phyloP scores from a whole-genome alignment of 2,113 vertebrate species.

The Acrocephalus arundinaceus region DNA sequence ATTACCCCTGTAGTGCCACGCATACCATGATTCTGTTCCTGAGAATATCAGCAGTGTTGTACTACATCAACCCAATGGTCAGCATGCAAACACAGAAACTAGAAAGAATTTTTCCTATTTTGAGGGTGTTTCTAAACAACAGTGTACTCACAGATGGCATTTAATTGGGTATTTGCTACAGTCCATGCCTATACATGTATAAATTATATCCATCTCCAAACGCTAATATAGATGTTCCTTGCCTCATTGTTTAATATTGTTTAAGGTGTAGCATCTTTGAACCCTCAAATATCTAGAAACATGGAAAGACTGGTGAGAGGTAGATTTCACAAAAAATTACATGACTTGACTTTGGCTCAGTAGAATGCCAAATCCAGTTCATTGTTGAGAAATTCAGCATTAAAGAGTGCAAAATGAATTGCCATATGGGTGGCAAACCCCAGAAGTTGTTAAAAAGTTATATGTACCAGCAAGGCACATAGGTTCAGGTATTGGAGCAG shows the following conservation, averaged over 20 bases:
- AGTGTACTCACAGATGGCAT: rapidly evolving
- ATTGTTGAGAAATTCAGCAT: background rate
- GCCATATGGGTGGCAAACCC: background rate
- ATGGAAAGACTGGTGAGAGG: background rate
- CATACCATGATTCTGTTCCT: background rate
- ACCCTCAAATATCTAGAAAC: background rate
- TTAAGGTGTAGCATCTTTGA: background rate
- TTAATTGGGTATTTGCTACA: background rate
- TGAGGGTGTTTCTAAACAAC: background rate
- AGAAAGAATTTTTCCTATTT: background rate
- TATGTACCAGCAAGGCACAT: background rate
- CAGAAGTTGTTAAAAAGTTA: background rate
- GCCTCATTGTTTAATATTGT: background rate
- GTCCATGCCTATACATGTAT: background rate
- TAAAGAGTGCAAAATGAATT: background rate
- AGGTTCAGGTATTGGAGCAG: background rate
- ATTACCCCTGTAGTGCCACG: background rate
- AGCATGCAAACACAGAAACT: background rate
- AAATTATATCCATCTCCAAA: background rate
- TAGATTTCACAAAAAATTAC: background rate
- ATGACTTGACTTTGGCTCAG: background rate
- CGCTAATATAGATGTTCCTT: background rate
- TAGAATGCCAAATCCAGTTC: background rate
- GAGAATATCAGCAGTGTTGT: background rate
- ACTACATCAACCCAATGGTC: background rate